Conservation (phyloP, 2,113 vertebrate species). For the Syngnathus typhle region DNA sequence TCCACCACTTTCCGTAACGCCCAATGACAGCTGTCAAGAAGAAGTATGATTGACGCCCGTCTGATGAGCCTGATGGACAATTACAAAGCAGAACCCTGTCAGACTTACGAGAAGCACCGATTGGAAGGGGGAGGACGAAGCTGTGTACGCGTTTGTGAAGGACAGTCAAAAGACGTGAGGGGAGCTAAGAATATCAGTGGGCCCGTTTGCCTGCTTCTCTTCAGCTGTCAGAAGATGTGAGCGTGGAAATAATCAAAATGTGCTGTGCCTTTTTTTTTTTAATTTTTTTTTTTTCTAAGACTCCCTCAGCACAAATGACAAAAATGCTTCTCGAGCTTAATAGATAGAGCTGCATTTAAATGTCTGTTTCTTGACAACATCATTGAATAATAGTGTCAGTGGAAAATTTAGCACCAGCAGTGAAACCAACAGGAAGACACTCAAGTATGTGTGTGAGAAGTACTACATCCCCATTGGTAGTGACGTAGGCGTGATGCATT, state of each 20-base stretch:
- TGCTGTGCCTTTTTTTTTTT: conserved; percentile 1
- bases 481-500: conserved; percentile 31
- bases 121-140: background rate
- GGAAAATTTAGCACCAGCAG: conserved; percentile 79
- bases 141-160: conserved; percentile 1
- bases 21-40: conserved; percentile 45
- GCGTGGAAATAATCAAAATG: background rate
- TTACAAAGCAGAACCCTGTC: conserved; percentile 28
- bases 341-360: background rate
- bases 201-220: conserved; percentile 5
- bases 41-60: conserved; percentile 37
- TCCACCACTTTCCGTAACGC: conserved; percentile 71
- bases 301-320: background rate
- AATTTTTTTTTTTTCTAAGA: background rate
- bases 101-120: conserved; percentile 22
- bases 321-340: background rate
- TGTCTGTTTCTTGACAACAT: conserved; percentile 15
- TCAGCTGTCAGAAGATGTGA: conserved; percentile 2
- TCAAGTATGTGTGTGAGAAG: conserved; percentile 44
- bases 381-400: conserved; percentile 71
- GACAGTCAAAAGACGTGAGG: conserved; percentile 36
- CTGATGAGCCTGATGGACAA: conserved; percentile 48
- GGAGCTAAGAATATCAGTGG: conserved; percentile 39
- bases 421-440: conserved; percentile 83
- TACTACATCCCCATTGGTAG: conserved; percentile 43